Evolutionary conservation across 2,113 vertebrate genomes (phyloP).

Genomic region (Caranx melampygus): DNA sequence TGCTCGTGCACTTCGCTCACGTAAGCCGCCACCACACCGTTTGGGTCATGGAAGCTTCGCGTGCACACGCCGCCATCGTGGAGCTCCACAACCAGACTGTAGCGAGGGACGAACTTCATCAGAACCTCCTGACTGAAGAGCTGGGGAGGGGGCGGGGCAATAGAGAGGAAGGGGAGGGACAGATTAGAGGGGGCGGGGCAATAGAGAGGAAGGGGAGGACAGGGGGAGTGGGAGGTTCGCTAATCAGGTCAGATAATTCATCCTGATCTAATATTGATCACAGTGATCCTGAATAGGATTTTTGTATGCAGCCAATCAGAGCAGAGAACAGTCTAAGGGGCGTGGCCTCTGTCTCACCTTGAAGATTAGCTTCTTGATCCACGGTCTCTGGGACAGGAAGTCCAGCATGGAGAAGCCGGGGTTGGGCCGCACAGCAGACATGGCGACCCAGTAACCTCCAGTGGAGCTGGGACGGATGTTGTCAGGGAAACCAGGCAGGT

Average conservation of each 20-base stretch:
- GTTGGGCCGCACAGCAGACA: slow-evolving; percentile 88
- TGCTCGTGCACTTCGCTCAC: slow-evolving; percentile 93
- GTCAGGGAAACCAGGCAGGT: slow-evolving; percentile 96
- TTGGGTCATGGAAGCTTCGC: slow-evolving; percentile 94
- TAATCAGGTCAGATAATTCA: too few relatives aligned
- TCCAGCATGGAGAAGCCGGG: slow-evolving; percentile 97
- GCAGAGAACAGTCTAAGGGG: too few relatives aligned
- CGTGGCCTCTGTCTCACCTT: slow-evolving; percentile 78
- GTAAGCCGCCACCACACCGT: slow-evolving; percentile 85
- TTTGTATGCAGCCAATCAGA: too few relatives aligned
- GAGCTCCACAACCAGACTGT: slow-evolving; percentile 93
- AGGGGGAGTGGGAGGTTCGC: too few relatives aligned
- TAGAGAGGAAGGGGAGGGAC: not conserved
- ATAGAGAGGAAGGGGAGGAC: too few relatives aligned
- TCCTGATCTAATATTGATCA: too few relatives aligned
- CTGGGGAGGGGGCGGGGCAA: slow-evolving; percentile 68
- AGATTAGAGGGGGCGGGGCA: too few relatives aligned
- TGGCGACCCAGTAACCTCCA: slow-evolving; percentile 97
- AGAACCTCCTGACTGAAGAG: slow-evolving; percentile 91
- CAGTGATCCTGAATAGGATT: too few relatives aligned
- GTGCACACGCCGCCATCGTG: slow-evolving; percentile 89
- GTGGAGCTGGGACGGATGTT: slow-evolving; percentile 94
- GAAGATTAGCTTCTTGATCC: slow-evolving; percentile 94
- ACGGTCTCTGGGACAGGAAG: slow-evolving; percentile 94
- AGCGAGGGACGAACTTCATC: slow-evolving; percentile 90